phyloP scores from a whole-genome alignment of 2,113 vertebrate genomes.

The Syngnathus typhle region DNA sequence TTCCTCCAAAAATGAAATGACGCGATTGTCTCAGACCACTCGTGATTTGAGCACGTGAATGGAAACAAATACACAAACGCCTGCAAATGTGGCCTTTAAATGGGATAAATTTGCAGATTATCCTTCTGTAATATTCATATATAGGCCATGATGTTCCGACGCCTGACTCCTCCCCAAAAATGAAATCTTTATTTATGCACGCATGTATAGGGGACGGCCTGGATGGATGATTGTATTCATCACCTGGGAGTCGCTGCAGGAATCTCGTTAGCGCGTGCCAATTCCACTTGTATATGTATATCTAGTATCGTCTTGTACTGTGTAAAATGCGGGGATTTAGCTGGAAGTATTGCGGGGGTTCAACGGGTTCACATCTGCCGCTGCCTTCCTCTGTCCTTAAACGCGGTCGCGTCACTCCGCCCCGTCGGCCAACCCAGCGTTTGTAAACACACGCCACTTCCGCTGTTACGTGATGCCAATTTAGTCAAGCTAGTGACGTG shows the following conservation, averaged over 20 bases:
- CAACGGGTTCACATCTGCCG: conserved; percentile 47
- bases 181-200: conserved; percentile 32
- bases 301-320: no score
- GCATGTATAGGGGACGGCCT: conserved; percentile 39
- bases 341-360: conserved; percentile 26
- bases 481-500: background rate
- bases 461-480: conserved; percentile 40
- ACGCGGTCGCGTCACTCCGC: conserved; percentile 56
- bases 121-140: conserved; percentile 39
- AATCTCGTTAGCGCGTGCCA: background rate
- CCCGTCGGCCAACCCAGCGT: conserved; percentile 45
- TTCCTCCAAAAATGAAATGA: background rate
- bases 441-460: conserved; percentile 45
- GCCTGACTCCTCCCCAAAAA: conserved; percentile 31
- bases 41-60: conserved; percentile 14
- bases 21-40: conserved; percentile 3
- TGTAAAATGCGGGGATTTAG: conserved; percentile 2
- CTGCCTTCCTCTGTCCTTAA: conserved; percentile 55
- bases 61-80: conserved; percentile 7
- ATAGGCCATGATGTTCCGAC: conserved; percentile 22
- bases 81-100: conserved; percentile 12
- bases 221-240: conserved; percentile 16
- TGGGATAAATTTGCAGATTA: conserved; percentile 31
- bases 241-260: conserved; percentile 2
- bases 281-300: background rate